Evolutionary conservation across 2,113 vertebrate genomes (phyloP), one percentile per base, ranked within the genome.

Genomic region (Macquaria australasica): DNA sequence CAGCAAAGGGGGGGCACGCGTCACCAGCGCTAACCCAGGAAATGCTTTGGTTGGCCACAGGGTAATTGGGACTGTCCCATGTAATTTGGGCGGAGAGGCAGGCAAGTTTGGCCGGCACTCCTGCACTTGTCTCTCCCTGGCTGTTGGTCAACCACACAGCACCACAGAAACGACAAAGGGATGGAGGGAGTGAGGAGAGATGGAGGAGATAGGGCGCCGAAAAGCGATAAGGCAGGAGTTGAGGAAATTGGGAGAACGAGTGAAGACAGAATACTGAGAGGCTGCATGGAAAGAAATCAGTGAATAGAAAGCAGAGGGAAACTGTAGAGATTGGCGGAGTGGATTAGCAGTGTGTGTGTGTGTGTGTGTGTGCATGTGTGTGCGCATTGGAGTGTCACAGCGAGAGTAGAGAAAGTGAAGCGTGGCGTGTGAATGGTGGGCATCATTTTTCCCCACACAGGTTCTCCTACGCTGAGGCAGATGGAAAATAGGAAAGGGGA

Each of bases 11-110:
- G 83, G 87, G 78, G 82, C 85, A 82, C 91, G 85, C 89, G 90
- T 94, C 95, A 93, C 93, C 83, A 91, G 90, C 81, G 73, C 94
- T 95, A 94, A 96, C 95, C 94, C 95, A 95, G 95, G 95, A 96
- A 96, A 96, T 95, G 95, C 94, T 96, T 96, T 92, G 95, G 95
- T 96, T 95, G 95, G 95, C 96, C 96, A 95, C 96, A 96, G 93
- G 92, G 94, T 96, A 96, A 96, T 96, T 96, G 93, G 94, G 94
- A 96, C 95, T 96, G 95, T 96, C 95, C 96, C 94, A 87, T 95
- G 92, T 96, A 96, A 96, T 96, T 96, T 96, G 92, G 91, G 95
- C 88, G 79, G 93, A 92, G 90, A 93, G 77, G 92, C 91, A 92
- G 88, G 87, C 86, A 88, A 89, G 87, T 91, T 92, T 94, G 92